Conservation (phyloP, 1,140 invertebrate species). For the Reticulitermes speratus region DNA sequence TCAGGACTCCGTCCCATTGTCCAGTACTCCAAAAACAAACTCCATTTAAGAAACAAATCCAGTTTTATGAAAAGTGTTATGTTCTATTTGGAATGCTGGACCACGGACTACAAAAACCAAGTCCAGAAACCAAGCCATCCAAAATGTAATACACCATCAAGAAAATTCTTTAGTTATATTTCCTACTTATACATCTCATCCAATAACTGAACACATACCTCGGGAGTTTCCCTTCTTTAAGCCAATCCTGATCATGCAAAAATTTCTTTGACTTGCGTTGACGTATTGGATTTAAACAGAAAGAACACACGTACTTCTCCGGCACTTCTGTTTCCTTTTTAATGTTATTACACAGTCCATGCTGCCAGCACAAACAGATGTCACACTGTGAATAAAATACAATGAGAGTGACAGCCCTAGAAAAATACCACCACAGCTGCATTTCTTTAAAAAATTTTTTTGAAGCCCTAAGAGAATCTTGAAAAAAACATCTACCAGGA, state of each 20-base stretch:
- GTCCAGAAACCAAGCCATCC: no score
- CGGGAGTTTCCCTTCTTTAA: conserved; percentile 77
- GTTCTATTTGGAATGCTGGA: no score
- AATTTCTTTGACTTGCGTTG: conserved; percentile 70
- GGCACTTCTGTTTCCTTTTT: conserved; percentile 78
- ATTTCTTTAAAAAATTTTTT: background rate
- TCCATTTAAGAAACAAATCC: no score
- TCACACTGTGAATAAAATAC: conserved; percentile 69
- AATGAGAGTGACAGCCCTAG: background rate
- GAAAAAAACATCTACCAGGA: background rate
- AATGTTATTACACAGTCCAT: conserved; percentile 84
- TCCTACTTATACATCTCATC: no score
- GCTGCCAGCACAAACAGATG: conserved; percentile 91
- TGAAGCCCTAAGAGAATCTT: background rate
- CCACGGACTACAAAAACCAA: no score
- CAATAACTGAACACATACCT: background rate
- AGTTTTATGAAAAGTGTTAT: no score
- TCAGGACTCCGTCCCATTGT: no score
- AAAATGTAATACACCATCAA: no score
- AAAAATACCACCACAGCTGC: background rate
- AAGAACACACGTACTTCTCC: conserved; percentile 85
- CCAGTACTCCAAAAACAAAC: no score
- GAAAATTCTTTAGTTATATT: no score
- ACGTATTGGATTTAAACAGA: conserved; percentile 76
- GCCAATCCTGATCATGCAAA: conserved; percentile 83